Evolutionary conservation across 2,797 vertebrate genomes (phyloP), one percentile per base, ranked within the genome.

Genomic region (Esox lucius): DNA sequence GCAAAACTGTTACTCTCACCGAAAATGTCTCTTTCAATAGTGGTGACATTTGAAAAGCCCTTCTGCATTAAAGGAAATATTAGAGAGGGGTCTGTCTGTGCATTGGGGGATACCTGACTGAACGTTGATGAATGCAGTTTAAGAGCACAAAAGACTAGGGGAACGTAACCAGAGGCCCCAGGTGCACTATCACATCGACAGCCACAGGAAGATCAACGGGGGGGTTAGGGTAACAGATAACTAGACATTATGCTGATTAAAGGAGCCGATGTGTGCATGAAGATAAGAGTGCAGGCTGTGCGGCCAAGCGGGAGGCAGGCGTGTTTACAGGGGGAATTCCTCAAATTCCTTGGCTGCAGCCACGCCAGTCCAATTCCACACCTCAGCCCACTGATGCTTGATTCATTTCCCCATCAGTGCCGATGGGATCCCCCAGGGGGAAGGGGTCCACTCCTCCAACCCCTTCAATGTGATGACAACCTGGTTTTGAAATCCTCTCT

Each of bases 241-340:
- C 83, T 70, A 66, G 69, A 78, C 80, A 86, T 89, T 87, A 80
- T 59, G 48, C 66, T 84, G 89, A 91, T 92, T 88, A 91, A 83
- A 88, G 78, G 73, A 77, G 74, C 26, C 28, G 73, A 87, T 79
- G 77, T 82, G 85, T 83, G 77, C n/a, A 9, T 68, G 12, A 77
- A 89, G 93, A 94, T 93, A 90, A 92, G 89, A 83, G 78, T 13
- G 74, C 12, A 76, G 56, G 85, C 72, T 82, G 28, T n/a, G 19
- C 81, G 75, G 86, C 84, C 17, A 66, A 91, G 86, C 89, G 68
- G 87, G 80, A 91, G 87, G 83, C 74, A 70, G 72, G 67, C 49
- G 71, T 89, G 90, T 92, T 91, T 92, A 92, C 87, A 88, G 76
- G 87, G 83, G 86, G 89, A 66, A 94, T 94, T 94, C 92, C 88